A percentile compares a stretch with the other conserved stretches of the same genome.
phyloP scores from a whole-genome alignment of 1,140 invertebrate genomes.

The Spodoptera frugiperda region DNA sequence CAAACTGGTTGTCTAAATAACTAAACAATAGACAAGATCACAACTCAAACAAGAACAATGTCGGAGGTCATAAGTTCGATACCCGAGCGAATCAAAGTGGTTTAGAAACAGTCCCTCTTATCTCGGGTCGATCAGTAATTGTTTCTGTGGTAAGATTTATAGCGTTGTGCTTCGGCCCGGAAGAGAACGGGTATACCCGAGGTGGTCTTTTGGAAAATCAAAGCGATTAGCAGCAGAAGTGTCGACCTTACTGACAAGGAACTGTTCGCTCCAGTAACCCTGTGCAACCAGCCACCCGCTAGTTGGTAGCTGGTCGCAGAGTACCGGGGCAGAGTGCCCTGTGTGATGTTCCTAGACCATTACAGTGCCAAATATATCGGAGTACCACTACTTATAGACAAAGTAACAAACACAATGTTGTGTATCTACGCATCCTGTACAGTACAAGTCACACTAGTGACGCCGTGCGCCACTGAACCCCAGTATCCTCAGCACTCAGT shows the following conservation, averaged over 20 bases:
- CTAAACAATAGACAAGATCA: no score
- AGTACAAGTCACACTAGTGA: no score
- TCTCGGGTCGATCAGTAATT: conserved; percentile 32
- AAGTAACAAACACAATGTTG: no score
- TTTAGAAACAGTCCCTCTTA: conserved; percentile 16
- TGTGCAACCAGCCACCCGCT: not conserved
- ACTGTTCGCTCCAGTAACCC: not conserved
- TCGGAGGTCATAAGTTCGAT: conserved; percentile 26
- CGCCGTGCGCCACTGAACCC: no score
- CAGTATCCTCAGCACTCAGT: not conserved
- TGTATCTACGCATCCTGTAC: no score
- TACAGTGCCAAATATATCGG: no score
- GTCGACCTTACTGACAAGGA: conserved; percentile 1
- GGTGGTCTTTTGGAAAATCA: conserved; percentile 42
- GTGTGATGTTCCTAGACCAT: no score
- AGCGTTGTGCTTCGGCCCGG: conserved; percentile 20
- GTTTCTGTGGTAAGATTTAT: conserved; percentile 21
- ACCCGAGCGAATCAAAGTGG: conserved; percentile 19
- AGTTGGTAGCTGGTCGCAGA: no score
- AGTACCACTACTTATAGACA: no score
- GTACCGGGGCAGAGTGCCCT: no score
- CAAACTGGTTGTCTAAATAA: no score
- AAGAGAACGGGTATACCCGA: conserved; percentile 9
- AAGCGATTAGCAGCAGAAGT: conserved; percentile 24
- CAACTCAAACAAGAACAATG: conserved; percentile 1